phyloP scores from a whole-genome alignment of 2,888 invertebrate genomes.

The Uloborus plumipes region DNA sequence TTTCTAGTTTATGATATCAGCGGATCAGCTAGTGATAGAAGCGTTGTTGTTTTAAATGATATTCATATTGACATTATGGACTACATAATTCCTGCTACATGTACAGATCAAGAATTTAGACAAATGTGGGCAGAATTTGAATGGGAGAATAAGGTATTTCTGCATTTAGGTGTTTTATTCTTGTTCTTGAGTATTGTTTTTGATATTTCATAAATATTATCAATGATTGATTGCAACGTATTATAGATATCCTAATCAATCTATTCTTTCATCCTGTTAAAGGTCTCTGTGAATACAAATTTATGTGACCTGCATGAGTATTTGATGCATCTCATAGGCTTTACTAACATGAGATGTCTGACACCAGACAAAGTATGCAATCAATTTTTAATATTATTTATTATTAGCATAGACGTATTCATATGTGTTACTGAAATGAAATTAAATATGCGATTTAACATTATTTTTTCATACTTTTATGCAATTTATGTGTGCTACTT shows the following conservation, averaged over 20 bases:
- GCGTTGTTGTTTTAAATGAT: slow-evolving; percentile 98
- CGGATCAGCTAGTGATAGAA: slow-evolving; percentile 91
- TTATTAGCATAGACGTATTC: too few relatives aligned
- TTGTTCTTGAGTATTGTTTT: too few relatives aligned
- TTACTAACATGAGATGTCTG: slow-evolving; percentile 99
- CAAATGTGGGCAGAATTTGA: slow-evolving; percentile 99
- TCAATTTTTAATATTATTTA: not conserved
- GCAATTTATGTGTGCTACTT: too few relatives aligned
- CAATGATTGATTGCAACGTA: not conserved
- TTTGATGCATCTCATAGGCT: slow-evolving; percentile 88
- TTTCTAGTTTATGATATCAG: slow-evolving; percentile 92
- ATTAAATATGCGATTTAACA: too few relatives aligned
- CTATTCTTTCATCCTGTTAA: slow-evolving; percentile 42
- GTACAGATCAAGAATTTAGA: slow-evolving; percentile 95
- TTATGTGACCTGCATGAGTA: slow-evolving; percentile 94
- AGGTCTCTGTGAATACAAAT: slow-evolving; percentile 90
- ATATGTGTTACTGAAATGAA: too few relatives aligned
- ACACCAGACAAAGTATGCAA: slow-evolving; percentile 88
- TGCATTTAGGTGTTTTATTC: not conserved
- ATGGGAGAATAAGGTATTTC: slow-evolving; percentile 96
- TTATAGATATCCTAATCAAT: too few relatives aligned
- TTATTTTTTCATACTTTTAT: too few relatives aligned
- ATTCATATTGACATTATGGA: slow-evolving; percentile 99
- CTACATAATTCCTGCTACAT: slow-evolving; percentile 94
- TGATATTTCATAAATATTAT: too few relatives aligned